These are phyloP conservation scores for Cremastinae sp. DNA, from an alignment of 2,888 invertebrate genomes.

Conservation along the genomic window DNA sequence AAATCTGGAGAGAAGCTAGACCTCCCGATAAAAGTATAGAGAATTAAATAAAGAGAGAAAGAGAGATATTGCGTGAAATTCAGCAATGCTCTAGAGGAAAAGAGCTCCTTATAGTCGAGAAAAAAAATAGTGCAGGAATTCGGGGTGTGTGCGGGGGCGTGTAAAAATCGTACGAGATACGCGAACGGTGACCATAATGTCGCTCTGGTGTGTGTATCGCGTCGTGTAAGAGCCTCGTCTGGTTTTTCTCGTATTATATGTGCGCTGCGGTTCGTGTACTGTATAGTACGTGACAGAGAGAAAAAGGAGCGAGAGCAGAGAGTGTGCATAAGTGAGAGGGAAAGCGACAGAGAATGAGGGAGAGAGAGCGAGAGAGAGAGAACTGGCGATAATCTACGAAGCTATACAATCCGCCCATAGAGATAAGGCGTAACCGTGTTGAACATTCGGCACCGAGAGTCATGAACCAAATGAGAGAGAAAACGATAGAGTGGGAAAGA, in stretches of 20 bases:
- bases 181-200: conserved; percentile 35
- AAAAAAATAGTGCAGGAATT: neutral
- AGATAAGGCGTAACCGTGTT: conserved; percentile 71
- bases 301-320: no score
- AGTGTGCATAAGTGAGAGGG: neutral
- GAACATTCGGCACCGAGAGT: conserved; percentile 18
- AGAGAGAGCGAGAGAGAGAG: conserved; percentile 10
- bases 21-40: no score
- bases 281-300: no score
- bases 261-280: conserved; percentile 16
- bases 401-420: conserved; percentile 74
- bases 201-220: conserved; percentile 27
- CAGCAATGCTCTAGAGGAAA: no score
- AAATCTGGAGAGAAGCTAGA: no score
- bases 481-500: neutral
- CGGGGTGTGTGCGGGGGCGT: conserved; percentile 11
- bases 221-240: neutral
- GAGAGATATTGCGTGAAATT: no score
- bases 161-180: conserved; percentile 29
- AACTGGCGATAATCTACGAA: conserved; percentile 70
- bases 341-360: neutral
- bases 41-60: no score
- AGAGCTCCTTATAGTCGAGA: no score
- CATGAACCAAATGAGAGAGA: conserved; percentile 20
- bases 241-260: conserved; percentile 34